These are phyloP conservation scores for Leptopterna dolabrata DNA, from an alignment of 2,888 invertebrate species.

Conservation along the genomic window DNA sequence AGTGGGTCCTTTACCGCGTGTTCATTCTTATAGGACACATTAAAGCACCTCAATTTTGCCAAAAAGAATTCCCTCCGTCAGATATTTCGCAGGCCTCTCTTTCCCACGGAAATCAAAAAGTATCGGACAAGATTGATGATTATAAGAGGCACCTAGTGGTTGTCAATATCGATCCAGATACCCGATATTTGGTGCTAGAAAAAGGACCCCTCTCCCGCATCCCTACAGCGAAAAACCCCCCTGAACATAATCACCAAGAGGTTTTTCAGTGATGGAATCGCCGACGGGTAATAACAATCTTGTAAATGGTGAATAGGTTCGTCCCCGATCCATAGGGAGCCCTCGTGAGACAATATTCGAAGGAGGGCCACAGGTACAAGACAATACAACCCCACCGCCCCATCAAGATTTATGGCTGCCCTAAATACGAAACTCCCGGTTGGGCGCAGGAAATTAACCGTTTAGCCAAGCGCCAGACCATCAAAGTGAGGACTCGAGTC, in stretches of 20 bases:
- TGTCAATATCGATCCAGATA: neutral
- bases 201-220: neutral
- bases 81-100: neutral
- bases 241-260: neutral
- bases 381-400: neutral
- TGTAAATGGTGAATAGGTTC: neutral
- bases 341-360: neutral
- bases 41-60: too few species aligned
- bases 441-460: slow-evolving; percentile 14
- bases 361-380: neutral
- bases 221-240: neutral
- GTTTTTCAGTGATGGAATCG: neutral
- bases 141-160: neutral
- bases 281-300: neutral
- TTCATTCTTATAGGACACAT: too few species aligned
- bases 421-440: neutral
- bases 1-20: too few species aligned
- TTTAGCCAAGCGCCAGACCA: slow-evolving; percentile 8
- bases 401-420: neutral
- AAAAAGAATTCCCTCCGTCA: too few species aligned
- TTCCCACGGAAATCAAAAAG: neutral
- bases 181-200: neutral
- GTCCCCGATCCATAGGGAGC: neutral
- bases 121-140: neutral
- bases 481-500: neutral